Base-by-base conservation (phyloP, 2,888 invertebrate genomes). In the Hirtodrosophila duncani region DNA sequence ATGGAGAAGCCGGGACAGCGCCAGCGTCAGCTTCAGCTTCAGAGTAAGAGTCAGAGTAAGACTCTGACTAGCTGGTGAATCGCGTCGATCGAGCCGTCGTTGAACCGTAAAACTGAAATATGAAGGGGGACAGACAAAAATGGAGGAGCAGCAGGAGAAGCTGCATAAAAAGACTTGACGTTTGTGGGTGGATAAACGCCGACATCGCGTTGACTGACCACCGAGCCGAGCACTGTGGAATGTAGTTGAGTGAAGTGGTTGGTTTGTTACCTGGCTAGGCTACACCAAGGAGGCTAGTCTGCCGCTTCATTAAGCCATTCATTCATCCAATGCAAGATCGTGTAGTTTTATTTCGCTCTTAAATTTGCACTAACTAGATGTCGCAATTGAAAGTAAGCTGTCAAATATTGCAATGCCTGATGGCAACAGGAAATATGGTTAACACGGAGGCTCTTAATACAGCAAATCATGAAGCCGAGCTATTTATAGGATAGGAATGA, bases 361-460 rank as follows among this genome's bases (percentile, higher is more conserved):
- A 46, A 78, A 81, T 80, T 63, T 74, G 63, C 79, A 50, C 71
- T 75, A 75, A 75, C 75, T 75, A 81, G 75, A 78, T 81, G 75
- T 70, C 68, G 75, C 81, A 81, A 81, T 78, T 81, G 81, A 75
- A 81, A 78, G 75, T 75, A 58, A 78, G 79, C 79, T 81, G 79
- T 75, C 81, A 75, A 56, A 64, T 64, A 61, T 52, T 45, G 46
- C 57, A 50, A 21, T 26, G 17, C 17, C 29, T 8, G 18, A 18
- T 20, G 20, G 20, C 6, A 20, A 3, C 3, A 6, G 4, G 20
- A 20, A 20, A 5, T 3, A 20, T 6, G 20, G 20, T 5, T 6
- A 20, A 20, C n/a, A n/a, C n/a, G n/a, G n/a, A n/a, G n/a, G n/a
- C n/a, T n/a, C n/a, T n/a, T n/a, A 26, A 55, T 23, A n/a, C 9